Base-by-base conservation (phyloP, 1,140 invertebrate genomes). In the Nebria ingens region DNA sequence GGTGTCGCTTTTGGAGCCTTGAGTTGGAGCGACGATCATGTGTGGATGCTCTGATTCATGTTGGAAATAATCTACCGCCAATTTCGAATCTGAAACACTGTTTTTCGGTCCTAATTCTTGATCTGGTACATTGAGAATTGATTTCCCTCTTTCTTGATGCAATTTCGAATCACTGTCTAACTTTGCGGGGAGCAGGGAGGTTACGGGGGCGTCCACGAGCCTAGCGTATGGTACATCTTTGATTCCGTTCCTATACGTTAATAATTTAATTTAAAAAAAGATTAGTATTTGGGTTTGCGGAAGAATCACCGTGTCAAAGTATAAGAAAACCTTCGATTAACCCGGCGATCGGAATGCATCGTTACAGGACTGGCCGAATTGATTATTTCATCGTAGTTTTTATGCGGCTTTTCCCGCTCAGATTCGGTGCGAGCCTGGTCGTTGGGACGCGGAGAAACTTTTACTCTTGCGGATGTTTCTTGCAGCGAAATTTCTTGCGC, bases 141-240 rank as follows among this genome's bases (percentile, higher is more conserved):
- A 84, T 79, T 77, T 86, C 64, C 78, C 82, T 61, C 76, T 76
- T 72, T 81, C 72, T 68, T 75, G 78, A 58, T 85, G 79, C 11
- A 86, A 69, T 73, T 86, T 86, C 1, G 87, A 87, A 63, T 90
- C 87, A 19, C 86, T 89, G 59, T 89, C 87, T 13, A 87, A 76
- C 70, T 87, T 87, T 3, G 79, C 76, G 0, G 78, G 75, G 25
- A 79, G 61, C 25, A 72, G 71, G n/a, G 6, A 9, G 20, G 64
- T 69, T n/a, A 73, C 75, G 71, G 77, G 82, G 2, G 74, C 69
- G 61, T 91, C 87, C 1, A 91, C 76, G 19, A 91, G 70, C 22
- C 87, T 78, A 15, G 86, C 81, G 68, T 91, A 91, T 0, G 87
- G 87, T 4, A 91, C 86, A 64, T 90, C 87, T 59, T 74, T 74